Base-by-base conservation (phyloP, 2,888 invertebrate genomes). In the Cosmopolites sordidus region DNA sequence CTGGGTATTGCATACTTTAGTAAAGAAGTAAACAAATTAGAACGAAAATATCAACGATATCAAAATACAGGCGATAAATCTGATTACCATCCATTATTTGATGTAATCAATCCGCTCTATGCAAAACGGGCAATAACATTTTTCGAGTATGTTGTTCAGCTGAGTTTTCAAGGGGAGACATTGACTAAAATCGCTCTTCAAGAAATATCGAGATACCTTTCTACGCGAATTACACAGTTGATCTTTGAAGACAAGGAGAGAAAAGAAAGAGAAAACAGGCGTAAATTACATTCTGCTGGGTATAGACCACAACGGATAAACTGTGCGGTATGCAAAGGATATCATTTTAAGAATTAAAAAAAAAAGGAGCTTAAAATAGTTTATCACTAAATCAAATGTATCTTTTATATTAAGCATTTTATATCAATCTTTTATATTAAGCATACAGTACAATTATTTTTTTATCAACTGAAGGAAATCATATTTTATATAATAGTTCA, bases 121-220 rank as follows among this genome's bases (percentile, higher is more conserved):
- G 29, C 46, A 8, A 58, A 59, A 22, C 53, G 59, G 15, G 43
- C 40, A 14, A 41, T 60, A 1, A 17, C 29, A 39, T 50, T 66
- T 42, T 63, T 66, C 43, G 52, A 58, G 16, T 50, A 48, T 14
- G 45, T 52, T 2, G 61, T 62, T 12, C 48, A 37, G 38, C 40
- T 50, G 5, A 55, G 54, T 45, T 63, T 48, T 51, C 51, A 41
- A 12, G 61, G 55, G 15, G 52, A 48, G 8, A 37, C 48, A 1
- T 47, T 65, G 16, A 45, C 48, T 1, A 42, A 43, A 14, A 14
- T 48, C 5, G 61, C 53, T 11, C 45, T 66, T 9, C 54, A 48
- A 16, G 62, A 66, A 37, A 48, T 69, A 27, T 51, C 64, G 11
- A 55, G 54, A 14, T 67, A 60, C 51, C 56, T 63, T 14, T 48